Evolutionary conservation across 2,888 invertebrate genomes (phyloP), one percentile per base, ranked within the genome.

Genomic region (Drosophila maculinotata): DNA sequence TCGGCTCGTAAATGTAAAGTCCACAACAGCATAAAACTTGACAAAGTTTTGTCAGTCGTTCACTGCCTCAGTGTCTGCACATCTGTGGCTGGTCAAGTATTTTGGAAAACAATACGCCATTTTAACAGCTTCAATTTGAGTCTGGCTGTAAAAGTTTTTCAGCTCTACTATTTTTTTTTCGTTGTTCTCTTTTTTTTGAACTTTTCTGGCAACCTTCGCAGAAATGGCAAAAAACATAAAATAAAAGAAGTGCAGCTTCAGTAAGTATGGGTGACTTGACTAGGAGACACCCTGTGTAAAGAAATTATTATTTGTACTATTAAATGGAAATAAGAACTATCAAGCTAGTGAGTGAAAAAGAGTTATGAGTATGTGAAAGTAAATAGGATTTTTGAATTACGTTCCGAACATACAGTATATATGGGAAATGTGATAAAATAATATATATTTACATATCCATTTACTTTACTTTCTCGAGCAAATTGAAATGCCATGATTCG

Each of bases 21-120:
- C 57, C 52, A 36, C 36, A 33, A 68, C 45, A 30, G 59, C 53
- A 78, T 67, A 71, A 81, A 76, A 76, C 58, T 78, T 69, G 52
- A 71, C 60, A 82, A 69, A 54, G 45, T 54, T 63, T 26, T 20
- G 25, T 6, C 10, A 45, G 33, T 48, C 42, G 6, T 7, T 10
- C 15, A 25, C 20, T 30, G n/a, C 20, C 20, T 10, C 17, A 10
- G 28, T 20, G 30, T 30, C 20, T 10, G 6, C 3, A 25, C 51
- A 49, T 35, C 53, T 42, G 33, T 48, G 49, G 41, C 53, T 73
- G 72, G 59, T 56, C 71, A 68, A 71, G 63, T 68, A 65, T 79
- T 74, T 79, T 67, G 79, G 69, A 83, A 83, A 79, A 76, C 80
- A 79, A 83, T 83, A 79, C 72, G 65, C 75, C 58, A 70, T 74